Evolutionary conservation across 2,113 vertebrate genomes (phyloP).

Genomic region (Corvus hawaiiensis): DNA sequence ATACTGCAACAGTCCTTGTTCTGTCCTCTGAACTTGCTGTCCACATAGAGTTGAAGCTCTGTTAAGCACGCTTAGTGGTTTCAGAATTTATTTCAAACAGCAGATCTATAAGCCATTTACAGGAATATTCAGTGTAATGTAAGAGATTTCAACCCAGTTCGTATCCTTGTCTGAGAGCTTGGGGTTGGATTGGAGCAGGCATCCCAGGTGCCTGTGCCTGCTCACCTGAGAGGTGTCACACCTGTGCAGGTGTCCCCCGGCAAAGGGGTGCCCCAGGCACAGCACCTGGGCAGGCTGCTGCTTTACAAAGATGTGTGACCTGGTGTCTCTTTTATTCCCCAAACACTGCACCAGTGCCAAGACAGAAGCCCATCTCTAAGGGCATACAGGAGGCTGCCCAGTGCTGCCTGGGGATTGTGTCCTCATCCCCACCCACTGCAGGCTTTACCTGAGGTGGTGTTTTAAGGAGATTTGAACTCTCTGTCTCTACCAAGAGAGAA

Average conservation of each 20-base stretch:
- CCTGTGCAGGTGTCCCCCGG: neutral
- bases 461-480: neutral
- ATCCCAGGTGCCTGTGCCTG: neutral
- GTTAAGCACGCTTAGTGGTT: constrained; percentile 29
- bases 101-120: constrained; percentile 10
- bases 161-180: neutral
- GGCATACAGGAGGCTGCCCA: neutral
- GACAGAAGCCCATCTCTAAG: neutral
- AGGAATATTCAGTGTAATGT: neutral
- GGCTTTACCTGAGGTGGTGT: neutral
- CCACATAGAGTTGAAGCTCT: constrained; percentile 19
- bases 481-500: neutral
- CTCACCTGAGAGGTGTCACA: neutral
- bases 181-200: neutral
- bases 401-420: neutral
- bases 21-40: constrained; percentile 28
- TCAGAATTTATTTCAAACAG: constrained; percentile 43
- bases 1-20: neutral
- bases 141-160: neutral
- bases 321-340: neutral
- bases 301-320: neutral
- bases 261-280: neutral
- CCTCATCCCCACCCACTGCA: neutral
- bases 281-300: neutral
- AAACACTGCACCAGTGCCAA: neutral